phyloP scores from a whole-genome alignment of 1,140 invertebrate species.

The Polyergus mexicanus region DNA sequence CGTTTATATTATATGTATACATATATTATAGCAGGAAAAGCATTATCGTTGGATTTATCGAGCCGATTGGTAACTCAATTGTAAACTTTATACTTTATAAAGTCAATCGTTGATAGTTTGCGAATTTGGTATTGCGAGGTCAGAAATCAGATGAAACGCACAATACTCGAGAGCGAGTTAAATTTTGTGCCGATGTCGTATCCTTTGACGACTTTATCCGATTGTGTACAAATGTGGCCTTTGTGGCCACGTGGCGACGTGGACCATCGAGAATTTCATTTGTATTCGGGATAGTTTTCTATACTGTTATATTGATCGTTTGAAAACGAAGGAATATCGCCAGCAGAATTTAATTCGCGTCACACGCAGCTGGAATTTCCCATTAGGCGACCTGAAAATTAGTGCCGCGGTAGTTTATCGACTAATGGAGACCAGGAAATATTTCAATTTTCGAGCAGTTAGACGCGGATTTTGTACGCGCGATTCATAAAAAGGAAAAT shows the following conservation, averaged over 20 bases:
- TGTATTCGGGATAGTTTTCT: conserved; percentile 55
- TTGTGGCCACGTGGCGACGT: conserved; percentile 14
- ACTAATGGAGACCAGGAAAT: conserved; percentile 58
- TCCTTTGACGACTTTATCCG: conserved; percentile 7
- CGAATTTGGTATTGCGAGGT: background rate
- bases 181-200: background rate
- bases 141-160: background rate
- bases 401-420: conserved; percentile 53
- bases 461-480: conserved; percentile 21
- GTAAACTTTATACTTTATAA: background rate
- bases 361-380: conserved; percentile 54
- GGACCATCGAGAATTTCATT: conserved; percentile 23
- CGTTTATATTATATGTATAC: background rate
- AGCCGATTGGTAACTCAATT: background rate
- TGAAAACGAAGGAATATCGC: conserved; percentile 44
- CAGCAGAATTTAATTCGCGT: conserved; percentile 59
- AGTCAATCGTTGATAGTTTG: background rate
- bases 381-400: conserved; percentile 55
- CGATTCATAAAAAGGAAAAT: conserved; percentile 55
- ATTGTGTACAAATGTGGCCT: conserved; percentile 13
- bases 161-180: conserved; percentile 15
- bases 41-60: background rate
- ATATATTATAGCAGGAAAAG: background rate
- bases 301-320: conserved; percentile 36
- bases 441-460: conserved; percentile 55